Base-by-base conservation (phyloP, 2,113 vertebrate genomes). In the Pungitius pungitius region DNA sequence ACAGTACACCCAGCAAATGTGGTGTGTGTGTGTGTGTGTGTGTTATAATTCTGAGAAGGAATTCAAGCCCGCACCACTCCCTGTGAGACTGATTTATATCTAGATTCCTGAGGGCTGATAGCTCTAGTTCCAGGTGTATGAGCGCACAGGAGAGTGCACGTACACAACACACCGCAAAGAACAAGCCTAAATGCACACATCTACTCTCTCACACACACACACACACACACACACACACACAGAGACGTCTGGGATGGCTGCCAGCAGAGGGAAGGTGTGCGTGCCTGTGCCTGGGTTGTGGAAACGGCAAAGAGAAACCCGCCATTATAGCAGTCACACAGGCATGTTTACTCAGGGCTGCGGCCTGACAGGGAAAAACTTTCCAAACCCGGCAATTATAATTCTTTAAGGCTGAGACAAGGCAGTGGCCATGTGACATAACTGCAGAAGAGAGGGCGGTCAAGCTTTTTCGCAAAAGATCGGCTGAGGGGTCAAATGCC, bases 291-390 rank as follows among this genome's bases (percentile, higher is more conserved):
- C 85, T 86, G 84, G 87, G 83, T 76, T 90, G 85, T 90, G 88
- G 91, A 91, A 91, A 93, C 78, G 74, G 78, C 87, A 85, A 75
- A 88, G 35, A 89, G 82, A 90, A 89, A 84, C 86, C 90, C 89
- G 91, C 87, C 89, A 89, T 92, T 90, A 93, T 90, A 81, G 88
- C 86, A 91, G 89, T 89, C 90, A 89, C 90, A 89, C 85, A 90
- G 87, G 90, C 91, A 91, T 91, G 91, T 94, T 93, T 93, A 93
- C 89, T 88, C 89, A 91, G 86, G 91, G 91, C 90, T 88, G 92
- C 64, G 91, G 91, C 91, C 89, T 80, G 81, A 85, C 60, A 54
- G 84, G 87, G 33, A 54, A 90, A 92, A 92, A 90, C 83, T 91
- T 91, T 92, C 91, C 89, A 91, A 88, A 85, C 87, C 88, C 42